Evolutionary conservation across 1,140 invertebrate species (phyloP).

Genomic region (Papilio xuthus): DNA sequence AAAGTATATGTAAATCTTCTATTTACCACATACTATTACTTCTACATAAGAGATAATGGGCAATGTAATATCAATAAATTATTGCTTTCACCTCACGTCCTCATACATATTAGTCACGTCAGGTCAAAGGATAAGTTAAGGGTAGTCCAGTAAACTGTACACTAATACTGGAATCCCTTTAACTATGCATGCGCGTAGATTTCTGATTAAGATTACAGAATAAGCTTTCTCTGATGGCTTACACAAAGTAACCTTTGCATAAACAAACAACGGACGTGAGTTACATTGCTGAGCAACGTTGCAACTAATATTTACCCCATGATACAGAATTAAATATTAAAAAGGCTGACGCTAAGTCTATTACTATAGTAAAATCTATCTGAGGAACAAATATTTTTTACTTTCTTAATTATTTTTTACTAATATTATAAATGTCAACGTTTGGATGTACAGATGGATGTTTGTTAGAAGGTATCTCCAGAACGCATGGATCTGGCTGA

Average conservation of each 20-base stretch:
- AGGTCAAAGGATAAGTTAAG: conserved; percentile 53
- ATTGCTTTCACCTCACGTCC: conserved; percentile 46
- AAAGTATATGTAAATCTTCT: no score
- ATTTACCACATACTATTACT: background rate
- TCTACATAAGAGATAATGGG: background rate
- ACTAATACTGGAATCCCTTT: conserved; percentile 39
- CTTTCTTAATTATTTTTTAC: no score
- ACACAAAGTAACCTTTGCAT: conserved; percentile 31
- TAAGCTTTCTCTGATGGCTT: conserved; percentile 41
- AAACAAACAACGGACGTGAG: conserved; percentile 28
- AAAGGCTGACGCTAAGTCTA: background rate
- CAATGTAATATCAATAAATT: background rate
- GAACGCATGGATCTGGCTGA: no score
- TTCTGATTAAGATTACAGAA: conserved; percentile 49
- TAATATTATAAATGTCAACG: no score
- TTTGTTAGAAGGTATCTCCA: no score
- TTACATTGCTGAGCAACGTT: conserved; percentile 2
- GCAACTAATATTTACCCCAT: background rate
- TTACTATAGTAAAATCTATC: no score
- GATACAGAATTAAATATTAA: background rate
- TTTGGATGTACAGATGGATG: no score
- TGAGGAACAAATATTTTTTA: no score
- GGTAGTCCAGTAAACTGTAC: conserved; percentile 52
- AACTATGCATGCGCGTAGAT: conserved; percentile 49
- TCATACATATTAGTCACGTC: conserved; percentile 38